Evolutionary conservation across 2,888 invertebrate genomes (phyloP).

Genomic region (Caenorhabditis uteleia): DNA sequence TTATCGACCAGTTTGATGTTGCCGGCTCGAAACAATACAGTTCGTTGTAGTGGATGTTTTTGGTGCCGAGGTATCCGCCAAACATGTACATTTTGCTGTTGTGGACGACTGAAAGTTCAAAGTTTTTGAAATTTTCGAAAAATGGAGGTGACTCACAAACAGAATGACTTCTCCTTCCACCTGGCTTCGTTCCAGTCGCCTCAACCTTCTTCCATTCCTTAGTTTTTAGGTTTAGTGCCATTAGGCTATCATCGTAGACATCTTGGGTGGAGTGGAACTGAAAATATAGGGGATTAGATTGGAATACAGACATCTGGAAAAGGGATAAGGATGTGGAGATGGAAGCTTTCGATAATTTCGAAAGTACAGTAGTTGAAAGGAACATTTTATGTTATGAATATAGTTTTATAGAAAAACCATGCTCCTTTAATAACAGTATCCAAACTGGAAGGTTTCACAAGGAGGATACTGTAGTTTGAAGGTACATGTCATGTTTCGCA

Average conservation of each 20-base stretch:
- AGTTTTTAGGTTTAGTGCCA: slow-evolving; percentile 77
- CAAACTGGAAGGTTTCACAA: no score
- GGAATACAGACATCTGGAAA: no score
- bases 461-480: no score
- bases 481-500: no score
- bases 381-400: no score
- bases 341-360: neutral
- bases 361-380: neutral
- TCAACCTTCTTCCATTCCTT: slow-evolving; percentile 78
- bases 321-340: no score
- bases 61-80: slow-evolving; percentile 85
- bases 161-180: slow-evolving; percentile 87
- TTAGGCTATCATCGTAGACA: slow-evolving; percentile 76
- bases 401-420: no score
- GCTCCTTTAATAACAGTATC: no score
- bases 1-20: slow-evolving; percentile 71
- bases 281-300: no score
- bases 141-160: slow-evolving; percentile 78
- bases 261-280: slow-evolving; percentile 76
- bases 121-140: neutral
- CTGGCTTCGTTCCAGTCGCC: slow-evolving; percentile 76
- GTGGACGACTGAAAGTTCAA: slow-evolving; percentile 77
- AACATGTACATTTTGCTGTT: slow-evolving; percentile 83
- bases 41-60: slow-evolving; percentile 83
- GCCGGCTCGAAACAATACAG: slow-evolving; percentile 78